Evolutionary conservation across 2,888 invertebrate genomes (phyloP), one percentile per base, ranked within the genome.

Genomic region (Agrochola lota): DNA sequence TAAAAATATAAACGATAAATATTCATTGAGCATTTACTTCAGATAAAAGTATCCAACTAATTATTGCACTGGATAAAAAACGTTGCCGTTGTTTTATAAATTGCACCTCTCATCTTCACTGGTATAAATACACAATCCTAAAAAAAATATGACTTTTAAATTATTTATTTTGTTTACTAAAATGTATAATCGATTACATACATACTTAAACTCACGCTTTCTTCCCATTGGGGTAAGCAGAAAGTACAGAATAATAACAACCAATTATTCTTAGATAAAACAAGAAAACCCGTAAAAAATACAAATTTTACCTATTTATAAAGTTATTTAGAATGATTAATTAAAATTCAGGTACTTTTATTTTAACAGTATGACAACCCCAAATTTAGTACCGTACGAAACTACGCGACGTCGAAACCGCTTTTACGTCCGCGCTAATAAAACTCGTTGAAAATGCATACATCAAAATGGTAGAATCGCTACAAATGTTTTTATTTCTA

Each of bases 401-500:
- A 93, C 93, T 95, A 95, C 93, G 94, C 95, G 95, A 96, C 95
- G 95, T 94, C 91, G 90, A 91, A 94, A 93, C 94, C 91, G 94
- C 92, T 94, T 94, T 92, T 93, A 93, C 94, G 94, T 95, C 92
- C 94, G 94, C 94, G 93, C 89, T 94, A 95, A 94, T 94, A 95
- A 96, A 96, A 96, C 93, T 95, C 94, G 94, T 96, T 95, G 95
- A 97, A 97, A 96, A 97, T 97, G 97, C 95, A 97, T 95, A 93
- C 95, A 97, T 95, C 97, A 97, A 97, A 97, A 98, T 98, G 98
- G 97, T 98, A 97, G 98, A 98, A 97, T 97, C 98, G 94, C 96
- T 98, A 95, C 98, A 98, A 97, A 98, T 98, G 98, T 98, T 98
- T 97, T 97, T 98, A 97, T 98, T 98, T 97, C 97, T 98, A 95